A percentile compares a stretch with the other conserved stretches of the same genome.
phyloP scores from a whole-genome alignment of 2,888 invertebrate species.

The Cerceris ruficornis region DNA sequence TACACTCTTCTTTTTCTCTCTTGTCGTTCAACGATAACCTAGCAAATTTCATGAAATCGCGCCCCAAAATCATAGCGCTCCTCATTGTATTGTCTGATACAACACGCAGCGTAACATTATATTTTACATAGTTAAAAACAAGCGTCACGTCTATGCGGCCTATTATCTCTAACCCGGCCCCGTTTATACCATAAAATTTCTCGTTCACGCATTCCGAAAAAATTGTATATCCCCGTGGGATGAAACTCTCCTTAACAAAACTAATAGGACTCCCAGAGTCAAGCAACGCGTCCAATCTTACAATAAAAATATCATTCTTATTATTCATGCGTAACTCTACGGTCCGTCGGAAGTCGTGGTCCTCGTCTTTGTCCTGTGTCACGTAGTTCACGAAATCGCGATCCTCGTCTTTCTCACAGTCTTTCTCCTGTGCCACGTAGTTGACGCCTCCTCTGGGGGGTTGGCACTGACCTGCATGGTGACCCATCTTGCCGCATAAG shows the following conservation, averaged over 20 bases:
- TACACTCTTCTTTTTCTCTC: background rate
- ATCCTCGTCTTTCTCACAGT: background rate
- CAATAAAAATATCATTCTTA: background rate
- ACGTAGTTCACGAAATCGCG: background rate
- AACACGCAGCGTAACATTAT: slow-evolving; percentile 20
- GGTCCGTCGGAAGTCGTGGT: no score
- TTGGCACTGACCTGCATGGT: background rate
- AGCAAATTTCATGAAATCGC: background rate
- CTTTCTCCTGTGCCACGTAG: background rate
- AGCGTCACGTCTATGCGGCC: background rate
- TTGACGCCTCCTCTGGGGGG: no score
- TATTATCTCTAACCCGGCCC: background rate
- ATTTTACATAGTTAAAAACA: background rate
- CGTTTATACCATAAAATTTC: background rate
- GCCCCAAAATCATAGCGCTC: background rate
- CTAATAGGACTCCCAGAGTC: slow-evolving; percentile 18
- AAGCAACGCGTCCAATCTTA: slow-evolving; percentile 10
- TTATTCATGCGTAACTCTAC: background rate
- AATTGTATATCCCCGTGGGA: no score
- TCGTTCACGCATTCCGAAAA: no score
- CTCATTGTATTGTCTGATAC: slow-evolving; percentile 5
- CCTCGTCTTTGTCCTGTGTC: background rate
- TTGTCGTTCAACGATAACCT: background rate
- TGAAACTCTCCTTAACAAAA: background rate
- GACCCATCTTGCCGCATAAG: background rate